Conservation (phyloP, 2,888 invertebrate species). For the Muscina levida region DNA sequence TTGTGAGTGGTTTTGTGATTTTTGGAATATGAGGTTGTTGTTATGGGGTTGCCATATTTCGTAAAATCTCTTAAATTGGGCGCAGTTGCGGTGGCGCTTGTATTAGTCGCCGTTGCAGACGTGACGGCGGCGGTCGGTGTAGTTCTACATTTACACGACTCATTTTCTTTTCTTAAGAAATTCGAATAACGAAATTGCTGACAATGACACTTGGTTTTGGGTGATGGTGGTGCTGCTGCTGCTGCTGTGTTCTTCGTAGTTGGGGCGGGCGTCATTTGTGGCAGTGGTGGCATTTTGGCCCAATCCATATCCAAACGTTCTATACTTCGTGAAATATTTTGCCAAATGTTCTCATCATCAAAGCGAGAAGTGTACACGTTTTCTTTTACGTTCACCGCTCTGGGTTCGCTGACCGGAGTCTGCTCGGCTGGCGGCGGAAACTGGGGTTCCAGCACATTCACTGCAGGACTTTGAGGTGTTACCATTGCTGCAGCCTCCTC, state of each 20-base stretch:
- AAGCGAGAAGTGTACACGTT: slow-evolving; percentile 74
- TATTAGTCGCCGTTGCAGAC: neutral
- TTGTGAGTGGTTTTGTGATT: slow-evolving; percentile 16
- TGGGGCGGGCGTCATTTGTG: slow-evolving; percentile 68
- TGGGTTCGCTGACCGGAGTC: neutral
- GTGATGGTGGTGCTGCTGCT: slow-evolving; percentile 55
- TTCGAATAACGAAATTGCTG: slow-evolving; percentile 51
- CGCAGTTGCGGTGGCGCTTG: slow-evolving; percentile 8
- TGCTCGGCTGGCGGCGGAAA: neutral
- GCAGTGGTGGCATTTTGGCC: slow-evolving; percentile 76
- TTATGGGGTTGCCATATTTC: slow-evolving; percentile 56
- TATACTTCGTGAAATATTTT: slow-evolving; percentile 75
- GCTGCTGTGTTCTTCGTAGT: neutral
- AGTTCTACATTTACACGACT: slow-evolving; percentile 40
- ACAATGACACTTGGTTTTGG: slow-evolving; percentile 64
- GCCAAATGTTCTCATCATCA: slow-evolving; percentile 73
- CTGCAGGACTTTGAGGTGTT: slow-evolving; percentile 7
- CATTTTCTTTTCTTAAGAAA: neutral
- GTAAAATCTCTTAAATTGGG: slow-evolving; percentile 40
- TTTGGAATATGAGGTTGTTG: slow-evolving; percentile 33
- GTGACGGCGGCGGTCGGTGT: neutral
- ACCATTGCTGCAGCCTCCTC: slow-evolving; percentile 1
- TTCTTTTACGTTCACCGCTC: slow-evolving; percentile 69
- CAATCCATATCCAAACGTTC: slow-evolving; percentile 72
- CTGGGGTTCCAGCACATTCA: too few relatives aligned